Percentiles rank a stretch among this genome's conserved stretches.
Conservation (phyloP, 1,140 invertebrate genomes). For the Araneus ventricosus region DNA sequence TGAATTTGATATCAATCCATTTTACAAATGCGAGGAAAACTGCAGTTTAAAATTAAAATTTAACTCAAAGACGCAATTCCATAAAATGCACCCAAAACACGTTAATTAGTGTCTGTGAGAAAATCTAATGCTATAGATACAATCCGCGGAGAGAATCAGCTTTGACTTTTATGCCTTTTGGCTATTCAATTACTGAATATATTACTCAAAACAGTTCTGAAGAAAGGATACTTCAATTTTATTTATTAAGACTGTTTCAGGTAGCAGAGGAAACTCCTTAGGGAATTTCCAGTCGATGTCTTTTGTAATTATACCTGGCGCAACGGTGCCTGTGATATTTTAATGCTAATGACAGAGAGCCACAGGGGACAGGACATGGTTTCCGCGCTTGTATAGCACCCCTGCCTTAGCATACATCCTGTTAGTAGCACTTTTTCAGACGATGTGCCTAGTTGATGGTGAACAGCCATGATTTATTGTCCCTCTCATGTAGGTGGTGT, state of each 20-base stretch:
- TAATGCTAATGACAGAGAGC: not conserved
- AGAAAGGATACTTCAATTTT: not conserved
- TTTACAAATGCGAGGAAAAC: too few species aligned
- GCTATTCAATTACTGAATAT: not conserved
- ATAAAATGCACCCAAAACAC: too few species aligned
- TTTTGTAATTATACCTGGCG: slow-evolving; percentile 22
- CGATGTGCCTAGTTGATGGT: not conserved
- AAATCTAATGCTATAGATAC: too few species aligned
- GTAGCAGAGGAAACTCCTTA: not conserved
- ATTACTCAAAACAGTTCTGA: not conserved
- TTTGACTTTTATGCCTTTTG: not conserved
- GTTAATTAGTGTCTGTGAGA: too few species aligned
- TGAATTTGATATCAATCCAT: too few species aligned
- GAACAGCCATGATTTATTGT: slow-evolving; percentile 26
- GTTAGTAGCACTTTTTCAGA: slow-evolving; percentile 11
- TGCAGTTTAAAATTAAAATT: too few species aligned
- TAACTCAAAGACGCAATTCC: too few species aligned
- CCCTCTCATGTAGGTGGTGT: not conserved
- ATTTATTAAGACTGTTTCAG: not conserved
- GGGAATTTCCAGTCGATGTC: not conserved
- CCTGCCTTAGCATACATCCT: slow-evolving; percentile 36
- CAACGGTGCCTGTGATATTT: slow-evolving; percentile 29
- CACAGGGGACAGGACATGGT: slow-evolving; percentile 36
- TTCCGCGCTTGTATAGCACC: slow-evolving; percentile 17
- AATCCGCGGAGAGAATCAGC: not conserved